Conservation (phyloP, 2,113 vertebrate species). For the Pygoscelis antarcticus region DNA sequence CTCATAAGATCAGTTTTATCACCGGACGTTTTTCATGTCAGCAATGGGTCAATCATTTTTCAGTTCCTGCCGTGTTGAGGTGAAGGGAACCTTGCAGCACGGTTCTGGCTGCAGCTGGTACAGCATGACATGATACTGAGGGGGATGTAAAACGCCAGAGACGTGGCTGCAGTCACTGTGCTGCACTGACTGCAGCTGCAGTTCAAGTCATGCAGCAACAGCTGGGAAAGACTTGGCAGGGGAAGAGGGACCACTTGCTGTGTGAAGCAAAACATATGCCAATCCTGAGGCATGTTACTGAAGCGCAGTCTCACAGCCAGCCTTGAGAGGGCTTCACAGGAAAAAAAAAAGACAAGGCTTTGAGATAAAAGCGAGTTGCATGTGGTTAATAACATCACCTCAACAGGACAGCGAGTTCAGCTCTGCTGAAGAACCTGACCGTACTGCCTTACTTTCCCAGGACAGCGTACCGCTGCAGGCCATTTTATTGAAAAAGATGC, state of each 20-base stretch:
- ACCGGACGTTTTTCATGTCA: rapidly evolving
- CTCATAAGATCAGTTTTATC: rapidly evolving
- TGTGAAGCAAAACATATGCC: rapidly evolving
- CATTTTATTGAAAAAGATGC: rapidly evolving
- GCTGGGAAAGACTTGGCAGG: neutral
- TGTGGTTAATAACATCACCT: neutral
- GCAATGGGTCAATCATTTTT: rapidly evolving
- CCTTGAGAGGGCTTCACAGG: neutral
- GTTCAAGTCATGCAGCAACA: rapidly evolving
- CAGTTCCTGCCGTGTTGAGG: rapidly evolving
- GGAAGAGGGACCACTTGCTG: neutral
- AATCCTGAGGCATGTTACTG: too few species aligned
- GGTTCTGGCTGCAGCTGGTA: neutral
- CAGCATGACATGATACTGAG: neutral
- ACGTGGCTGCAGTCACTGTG: rapidly evolving
- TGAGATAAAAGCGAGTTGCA: neutral
- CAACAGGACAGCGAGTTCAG: neutral
- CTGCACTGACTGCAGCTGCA: neutral
- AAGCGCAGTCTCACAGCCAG: neutral
- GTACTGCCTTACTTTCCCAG: neutral
- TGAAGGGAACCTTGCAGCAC: neutral
- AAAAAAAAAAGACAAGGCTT: neutral
- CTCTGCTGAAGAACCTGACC: too few species aligned
- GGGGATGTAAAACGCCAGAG: rapidly evolving
- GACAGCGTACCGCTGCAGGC: neutral